Percentiles rank a stretch among this genome's conserved stretches.
These are phyloP conservation scores for Drosophila mayaguana DNA, from an alignment of 2,888 invertebrate genomes.

Conservation along the genomic window DNA sequence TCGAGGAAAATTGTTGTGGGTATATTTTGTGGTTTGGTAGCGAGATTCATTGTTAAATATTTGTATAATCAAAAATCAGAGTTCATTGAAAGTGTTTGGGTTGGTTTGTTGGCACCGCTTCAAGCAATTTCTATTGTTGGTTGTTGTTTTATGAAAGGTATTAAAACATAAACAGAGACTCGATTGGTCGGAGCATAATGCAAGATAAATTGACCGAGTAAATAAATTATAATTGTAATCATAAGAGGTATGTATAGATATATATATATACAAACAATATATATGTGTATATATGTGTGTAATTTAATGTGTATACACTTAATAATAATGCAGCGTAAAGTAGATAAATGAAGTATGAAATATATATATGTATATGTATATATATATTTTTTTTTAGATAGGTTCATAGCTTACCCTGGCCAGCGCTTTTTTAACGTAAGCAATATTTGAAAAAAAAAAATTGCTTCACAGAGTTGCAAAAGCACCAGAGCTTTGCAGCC, in stretches of 20 bases:
- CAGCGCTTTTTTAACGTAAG: constrained; percentile 47
- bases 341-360: constrained; percentile 47
- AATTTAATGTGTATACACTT: constrained; percentile 57
- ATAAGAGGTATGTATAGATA: constrained; percentile 21
- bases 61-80: constrained; percentile 3
- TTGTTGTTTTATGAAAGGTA: constrained; percentile 10
- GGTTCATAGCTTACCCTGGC: constrained; percentile 73
- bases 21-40: constrained; percentile 5
- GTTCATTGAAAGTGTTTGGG: constrained; percentile 1
- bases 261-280: constrained; percentile 22
- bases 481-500: constrained; percentile 32
- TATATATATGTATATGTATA: too few species aligned
- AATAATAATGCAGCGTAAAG: constrained; percentile 57
- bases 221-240: constrained; percentile 20
- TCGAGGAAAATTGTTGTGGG: constrained; percentile 13
- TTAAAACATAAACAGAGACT: constrained; percentile 28
- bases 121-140: constrained; percentile 38
- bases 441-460: constrained; percentile 20
- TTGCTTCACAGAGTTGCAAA: constrained; percentile 19
- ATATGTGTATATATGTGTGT: constrained; percentile 19
- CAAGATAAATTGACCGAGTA: constrained; percentile 39
- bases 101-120: constrained; percentile 45
- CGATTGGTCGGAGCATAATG: constrained; percentile 34
- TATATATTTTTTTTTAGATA: constrained; percentile 13
- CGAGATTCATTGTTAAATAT: constrained; percentile 7